phyloP scores from a whole-genome alignment of 2,888 invertebrate genomes.

The Cremastinae sp. region DNA sequence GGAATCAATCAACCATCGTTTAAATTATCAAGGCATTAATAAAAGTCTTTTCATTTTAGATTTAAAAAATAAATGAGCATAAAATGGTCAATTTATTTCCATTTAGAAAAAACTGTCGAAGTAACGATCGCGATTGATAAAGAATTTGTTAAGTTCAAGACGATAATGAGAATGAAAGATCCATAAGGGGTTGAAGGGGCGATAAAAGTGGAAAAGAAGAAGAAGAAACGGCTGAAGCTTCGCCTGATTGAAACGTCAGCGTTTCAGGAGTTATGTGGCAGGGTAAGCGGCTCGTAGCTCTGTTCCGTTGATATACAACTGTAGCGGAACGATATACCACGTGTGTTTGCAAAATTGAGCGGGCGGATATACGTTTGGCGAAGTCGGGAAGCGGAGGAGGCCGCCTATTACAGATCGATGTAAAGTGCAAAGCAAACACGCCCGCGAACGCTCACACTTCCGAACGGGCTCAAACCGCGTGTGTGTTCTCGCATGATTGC shows the following conservation, averaged over 20 bases:
- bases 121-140: too few relatives aligned
- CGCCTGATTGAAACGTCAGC: constrained; percentile 76
- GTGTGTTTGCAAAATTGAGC: constrained; percentile 33
- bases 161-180: constrained; percentile 13
- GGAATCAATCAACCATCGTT: too few relatives aligned
- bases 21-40: too few relatives aligned
- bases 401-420: constrained; percentile 24
- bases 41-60: too few relatives aligned
- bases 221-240: constrained; percentile 63
- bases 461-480: constrained; percentile 28
- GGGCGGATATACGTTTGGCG: constrained; percentile 7
- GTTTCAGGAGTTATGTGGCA: constrained; percentile 71
- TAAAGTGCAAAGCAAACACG: constrained; percentile 28
- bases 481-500: constrained; percentile 51
- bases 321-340: not conserved
- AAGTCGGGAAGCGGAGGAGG: constrained; percentile 1
- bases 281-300: constrained; percentile 53
- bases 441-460: constrained; percentile 38
- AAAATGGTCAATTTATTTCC: not conserved
- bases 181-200: constrained; percentile 24
- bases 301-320: constrained; percentile 25
- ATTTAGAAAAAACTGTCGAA: constrained; percentile 16
- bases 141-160: not conserved
- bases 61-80: too few relatives aligned
- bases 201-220: constrained; percentile 64